phyloP scores from a whole-genome alignment of 2,888 invertebrate genomes.

The Sesia bembeciformis region DNA sequence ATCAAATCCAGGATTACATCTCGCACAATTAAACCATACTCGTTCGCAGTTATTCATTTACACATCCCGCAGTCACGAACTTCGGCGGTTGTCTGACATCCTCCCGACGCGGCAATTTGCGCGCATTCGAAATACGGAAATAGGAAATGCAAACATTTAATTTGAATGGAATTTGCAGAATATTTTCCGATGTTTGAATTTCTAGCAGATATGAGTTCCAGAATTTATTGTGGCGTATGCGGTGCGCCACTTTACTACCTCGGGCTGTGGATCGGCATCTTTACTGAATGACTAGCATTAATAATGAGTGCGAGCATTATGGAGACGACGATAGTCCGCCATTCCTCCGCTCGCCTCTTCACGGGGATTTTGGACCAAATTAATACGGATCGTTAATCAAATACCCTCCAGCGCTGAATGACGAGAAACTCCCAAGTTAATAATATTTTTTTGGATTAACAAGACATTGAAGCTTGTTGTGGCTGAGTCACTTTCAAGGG shows the following conservation, averaged over 20 bases:
- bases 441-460: constrained; percentile 35
- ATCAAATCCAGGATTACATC: constrained; percentile 19
- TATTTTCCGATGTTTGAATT: neutral
- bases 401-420: constrained; percentile 38
- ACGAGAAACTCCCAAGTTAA: constrained; percentile 30
- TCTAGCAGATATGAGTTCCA: neutral
- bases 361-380: constrained; percentile 49
- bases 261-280: neutral
- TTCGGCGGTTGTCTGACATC: constrained; percentile 12
- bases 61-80: constrained; percentile 13
- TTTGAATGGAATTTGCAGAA: neutral
- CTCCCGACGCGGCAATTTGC: constrained; percentile 1
- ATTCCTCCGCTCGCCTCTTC: constrained; percentile 35
- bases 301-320: constrained; percentile 26
- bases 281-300: constrained; percentile 38
- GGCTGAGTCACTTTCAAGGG: too few relatives aligned
- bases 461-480: constrained; percentile 3
- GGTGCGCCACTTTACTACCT: neutral
- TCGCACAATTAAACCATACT: constrained; percentile 21
- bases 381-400: constrained; percentile 62
- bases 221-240: neutral
- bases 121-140: neutral
- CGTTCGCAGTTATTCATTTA: constrained; percentile 15
- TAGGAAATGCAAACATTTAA: neutral
- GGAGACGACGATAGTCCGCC: constrained; percentile 29